phyloP scores from a whole-genome alignment of 2,888 invertebrate genomes.

The Eristalinus sepulchralis region DNA sequence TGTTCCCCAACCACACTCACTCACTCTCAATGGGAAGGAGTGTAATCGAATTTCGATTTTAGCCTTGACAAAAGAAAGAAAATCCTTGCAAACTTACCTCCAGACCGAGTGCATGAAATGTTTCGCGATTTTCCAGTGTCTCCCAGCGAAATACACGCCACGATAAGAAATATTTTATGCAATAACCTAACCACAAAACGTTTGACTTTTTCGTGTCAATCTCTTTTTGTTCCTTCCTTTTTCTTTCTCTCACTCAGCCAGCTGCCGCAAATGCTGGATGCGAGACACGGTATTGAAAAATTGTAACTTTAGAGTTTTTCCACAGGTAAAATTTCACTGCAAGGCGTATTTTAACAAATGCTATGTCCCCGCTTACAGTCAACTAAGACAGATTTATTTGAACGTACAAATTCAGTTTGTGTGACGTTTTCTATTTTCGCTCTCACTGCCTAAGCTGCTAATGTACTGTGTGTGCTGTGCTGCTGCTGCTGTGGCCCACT shows the following conservation, averaged over 20 bases:
- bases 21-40: background rate
- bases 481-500: constrained; percentile 67
- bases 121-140: constrained; percentile 46
- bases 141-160: constrained; percentile 39
- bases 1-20: constrained; percentile 25
- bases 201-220: constrained; percentile 56
- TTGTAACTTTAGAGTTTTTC: constrained; percentile 19
- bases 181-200: constrained; percentile 72
- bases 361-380: constrained; percentile 17
- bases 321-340: constrained; percentile 37
- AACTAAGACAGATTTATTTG: constrained; percentile 39
- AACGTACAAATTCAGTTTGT: constrained; percentile 40
- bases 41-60: constrained; percentile 31
- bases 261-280: constrained; percentile 55
- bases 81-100: constrained; percentile 53
- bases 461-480: too few species aligned
- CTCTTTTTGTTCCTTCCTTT: constrained; percentile 51
- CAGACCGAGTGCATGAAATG: constrained; percentile 21
- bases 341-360: background rate
- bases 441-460: constrained; percentile 54
- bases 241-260: constrained; percentile 30
- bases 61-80: constrained; percentile 10
- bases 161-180: constrained; percentile 70
- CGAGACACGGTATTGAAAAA: constrained; percentile 39
- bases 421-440: constrained; percentile 71